phyloP scores from a whole-genome alignment of 1,140 invertebrate genomes.

The Callitettix versicolor region DNA sequence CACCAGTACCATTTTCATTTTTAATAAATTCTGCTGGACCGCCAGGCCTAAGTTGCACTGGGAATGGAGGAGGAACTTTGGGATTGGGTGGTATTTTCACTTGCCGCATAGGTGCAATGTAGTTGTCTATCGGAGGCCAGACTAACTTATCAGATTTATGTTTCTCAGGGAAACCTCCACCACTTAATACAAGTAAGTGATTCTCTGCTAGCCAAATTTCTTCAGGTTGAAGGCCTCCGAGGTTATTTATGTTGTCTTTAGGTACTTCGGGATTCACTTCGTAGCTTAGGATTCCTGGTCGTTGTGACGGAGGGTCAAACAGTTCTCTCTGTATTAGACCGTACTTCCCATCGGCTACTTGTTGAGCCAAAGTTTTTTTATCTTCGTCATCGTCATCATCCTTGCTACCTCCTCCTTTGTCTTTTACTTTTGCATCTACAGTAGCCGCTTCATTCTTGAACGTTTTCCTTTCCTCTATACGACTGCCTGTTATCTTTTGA shows the following conservation, averaged over 20 bases:
- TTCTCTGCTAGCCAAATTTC: slow-evolving; percentile 86
- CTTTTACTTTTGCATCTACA: slow-evolving; percentile 5
- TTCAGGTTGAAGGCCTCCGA: slow-evolving; percentile 68
- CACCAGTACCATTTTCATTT: slow-evolving; percentile 28
- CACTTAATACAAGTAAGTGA: slow-evolving; percentile 70
- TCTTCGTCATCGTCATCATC: slow-evolving; percentile 52
- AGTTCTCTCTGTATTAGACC: slow-evolving; percentile 78
- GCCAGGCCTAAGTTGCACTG: slow-evolving; percentile 66
- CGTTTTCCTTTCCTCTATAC: not conserved
- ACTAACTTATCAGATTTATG: slow-evolving; percentile 32
- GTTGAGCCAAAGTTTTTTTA: slow-evolving; percentile 70
- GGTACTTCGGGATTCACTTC: slow-evolving; percentile 62
- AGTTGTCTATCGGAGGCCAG: slow-evolving; percentile 74
- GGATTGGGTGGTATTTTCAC: slow-evolving; percentile 63
- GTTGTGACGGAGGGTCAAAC: slow-evolving; percentile 49
- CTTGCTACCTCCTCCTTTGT: slow-evolving; percentile 20
- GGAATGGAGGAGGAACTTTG: slow-evolving; percentile 77
- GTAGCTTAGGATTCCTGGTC: slow-evolving; percentile 73
- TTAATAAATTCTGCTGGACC: slow-evolving; percentile 66
- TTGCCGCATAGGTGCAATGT: slow-evolving; percentile 63
- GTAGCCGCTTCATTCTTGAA: not conserved
- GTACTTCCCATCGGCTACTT: slow-evolving; percentile 80
- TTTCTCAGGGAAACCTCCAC: slow-evolving; percentile 44
- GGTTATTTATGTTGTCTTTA: slow-evolving; percentile 61
- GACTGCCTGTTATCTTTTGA: too few relatives aligned